Evolutionary conservation across 2,888 invertebrate genomes (phyloP), one percentile per base, ranked within the genome.

Genomic region (Stenotaenia linearis): DNA sequence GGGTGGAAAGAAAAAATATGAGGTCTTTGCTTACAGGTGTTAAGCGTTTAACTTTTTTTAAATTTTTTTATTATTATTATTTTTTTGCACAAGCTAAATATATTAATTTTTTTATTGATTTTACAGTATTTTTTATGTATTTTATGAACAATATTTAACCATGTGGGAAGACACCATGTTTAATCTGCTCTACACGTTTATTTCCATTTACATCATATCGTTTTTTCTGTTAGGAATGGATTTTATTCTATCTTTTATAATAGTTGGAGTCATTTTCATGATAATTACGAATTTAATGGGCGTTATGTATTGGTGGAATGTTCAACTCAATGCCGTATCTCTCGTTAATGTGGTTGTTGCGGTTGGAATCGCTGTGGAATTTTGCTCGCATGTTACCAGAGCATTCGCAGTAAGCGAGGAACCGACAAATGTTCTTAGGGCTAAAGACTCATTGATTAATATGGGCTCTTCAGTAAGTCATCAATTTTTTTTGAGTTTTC

Each of bases 341-440:
- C 89, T 96, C 4, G 96, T 98, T n/a, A 99, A 98, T 88, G 89
- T 98, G 81, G 95, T 98, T 69, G 95, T 98, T 90, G 98, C 97
- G 37, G 94, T 98, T 83, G 99, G 98, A 76, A 98, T 99, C 82
- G 93, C 97, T 18, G 98, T 99, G 56, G 98, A 99, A 88, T 99
- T 99, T 88, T 97, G 97, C 87, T 97, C 97, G 82, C 98, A 98
- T 88, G 89, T 98, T 83, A 96, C 96, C 81, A 94, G 97, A 86
- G 93, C 94, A 81, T 98, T 97, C 89, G 90, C 93, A 0, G 89
- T 92, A 79, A 95, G 95, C 78, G 90, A 92, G 79, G 90, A 92
- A 83, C 89, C 89, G 80, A 90, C 91, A 61, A 89, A 94, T 82
- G 90, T 92, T 32, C 90, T 90, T 80, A 89, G 97, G 83, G 94